A percentile compares a stretch with the other conserved stretches of the same genome.
Conservation (phyloP, 2,797 vertebrate species). For the Platalea minor region DNA sequence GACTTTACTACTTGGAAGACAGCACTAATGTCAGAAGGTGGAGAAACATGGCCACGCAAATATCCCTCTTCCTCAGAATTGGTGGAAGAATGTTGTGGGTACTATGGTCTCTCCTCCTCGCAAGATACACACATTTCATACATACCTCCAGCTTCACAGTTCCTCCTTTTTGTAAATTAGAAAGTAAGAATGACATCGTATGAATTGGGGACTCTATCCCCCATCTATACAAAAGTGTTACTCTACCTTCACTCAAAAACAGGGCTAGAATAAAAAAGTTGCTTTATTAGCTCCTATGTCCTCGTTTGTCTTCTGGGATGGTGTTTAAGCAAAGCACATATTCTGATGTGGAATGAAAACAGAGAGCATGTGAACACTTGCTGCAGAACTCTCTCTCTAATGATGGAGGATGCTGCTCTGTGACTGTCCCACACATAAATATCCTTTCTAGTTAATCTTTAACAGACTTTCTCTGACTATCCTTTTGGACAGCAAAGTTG, state of each 20-base stretch:
- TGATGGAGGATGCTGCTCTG: not conserved
- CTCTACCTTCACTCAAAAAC: not conserved
- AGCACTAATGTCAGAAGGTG: not conserved
- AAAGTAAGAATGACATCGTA: not conserved
- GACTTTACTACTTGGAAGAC: not conserved
- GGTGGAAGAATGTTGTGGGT: not conserved
- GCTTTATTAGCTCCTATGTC: not conserved
- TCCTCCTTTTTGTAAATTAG: not conserved
- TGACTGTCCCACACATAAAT: not conserved
- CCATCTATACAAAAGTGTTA: not conserved
- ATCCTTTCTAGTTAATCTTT: not conserved
- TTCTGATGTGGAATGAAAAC: not conserved
- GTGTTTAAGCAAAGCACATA: not conserved
- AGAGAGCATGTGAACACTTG: not conserved
- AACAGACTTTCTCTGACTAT: not conserved
- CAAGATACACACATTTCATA: not conserved
- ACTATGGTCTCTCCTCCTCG: not conserved
- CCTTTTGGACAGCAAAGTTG: not conserved
- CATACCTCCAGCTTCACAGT: not conserved
- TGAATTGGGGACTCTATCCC: rapidly evolving
- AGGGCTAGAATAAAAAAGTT: rapidly evolving
- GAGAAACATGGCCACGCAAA: not conserved
- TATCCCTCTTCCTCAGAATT: not conserved
- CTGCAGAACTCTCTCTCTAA: not conserved
- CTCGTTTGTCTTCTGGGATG: not conserved